Evolutionary conservation across 2,113 vertebrate species (phyloP).

Genomic region (Crotalus helleri): DNA sequence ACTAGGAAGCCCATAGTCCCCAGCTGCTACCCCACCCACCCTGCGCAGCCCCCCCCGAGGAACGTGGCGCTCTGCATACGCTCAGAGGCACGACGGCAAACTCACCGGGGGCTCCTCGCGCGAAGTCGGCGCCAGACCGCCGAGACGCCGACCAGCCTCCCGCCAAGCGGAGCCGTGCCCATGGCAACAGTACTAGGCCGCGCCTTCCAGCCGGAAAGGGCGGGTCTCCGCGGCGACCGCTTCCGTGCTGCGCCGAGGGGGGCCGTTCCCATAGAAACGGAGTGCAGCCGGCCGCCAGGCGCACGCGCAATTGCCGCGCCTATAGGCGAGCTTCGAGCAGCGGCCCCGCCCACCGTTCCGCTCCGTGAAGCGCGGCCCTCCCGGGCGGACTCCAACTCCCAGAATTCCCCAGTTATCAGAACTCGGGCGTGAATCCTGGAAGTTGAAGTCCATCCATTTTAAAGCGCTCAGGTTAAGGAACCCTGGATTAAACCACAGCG

Average conservation of each 20-base stretch:
- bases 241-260: neutral
- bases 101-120: neutral
- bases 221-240: neutral
- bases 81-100: neutral
- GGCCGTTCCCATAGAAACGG: neutral
- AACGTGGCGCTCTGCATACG: neutral
- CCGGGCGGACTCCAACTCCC: neutral
- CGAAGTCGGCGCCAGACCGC: neutral
- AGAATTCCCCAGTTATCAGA: neutral
- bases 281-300: accelerated
- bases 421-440: neutral
- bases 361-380: no score
- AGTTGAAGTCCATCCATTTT: neutral
- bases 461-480: neutral
- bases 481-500: neutral
- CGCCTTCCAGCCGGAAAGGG: neutral
- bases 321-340: no score
- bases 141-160: neutral
- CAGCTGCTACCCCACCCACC: no score
- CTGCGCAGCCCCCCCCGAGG: no score
- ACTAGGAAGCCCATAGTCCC: no score
- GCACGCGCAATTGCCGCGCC: neutral
- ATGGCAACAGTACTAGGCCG: neutral
- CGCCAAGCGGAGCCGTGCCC: neutral
- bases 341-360: no score